These are phyloP conservation scores for Drosophila grimshawi DNA, from an alignment of 1,140 invertebrate genomes.

Conservation along the genomic window DNA sequence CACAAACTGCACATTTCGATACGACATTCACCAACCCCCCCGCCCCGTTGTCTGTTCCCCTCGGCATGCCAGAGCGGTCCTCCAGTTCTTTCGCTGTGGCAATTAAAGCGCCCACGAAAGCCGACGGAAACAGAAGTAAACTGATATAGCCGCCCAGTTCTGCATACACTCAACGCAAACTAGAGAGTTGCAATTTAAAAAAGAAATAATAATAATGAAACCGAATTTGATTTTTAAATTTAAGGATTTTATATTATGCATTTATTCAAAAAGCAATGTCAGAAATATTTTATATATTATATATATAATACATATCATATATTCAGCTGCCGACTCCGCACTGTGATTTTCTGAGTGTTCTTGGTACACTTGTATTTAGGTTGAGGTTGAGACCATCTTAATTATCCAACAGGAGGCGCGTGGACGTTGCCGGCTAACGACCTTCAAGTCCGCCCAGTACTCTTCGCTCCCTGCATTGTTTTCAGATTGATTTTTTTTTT, in stretches of 20 bases:
- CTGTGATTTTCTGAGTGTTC: background rate
- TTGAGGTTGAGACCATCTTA: slow-evolving; percentile 43
- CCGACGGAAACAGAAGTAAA: slow-evolving; percentile 35
- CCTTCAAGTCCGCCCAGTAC: slow-evolving; percentile 19
- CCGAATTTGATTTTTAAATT: no score
- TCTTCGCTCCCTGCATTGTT: slow-evolving; percentile 13
- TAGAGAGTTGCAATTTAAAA: background rate
- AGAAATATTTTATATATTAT: no score
- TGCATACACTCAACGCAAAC: background rate
- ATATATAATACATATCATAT: no score
- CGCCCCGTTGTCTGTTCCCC: background rate
- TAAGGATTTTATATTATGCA: no score
- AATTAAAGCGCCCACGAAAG: slow-evolving; percentile 61
- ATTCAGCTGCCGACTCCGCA: no score
- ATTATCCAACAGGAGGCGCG: slow-evolving; percentile 44
- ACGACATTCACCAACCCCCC: slow-evolving; percentile 23
- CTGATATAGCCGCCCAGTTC: slow-evolving; percentile 35
- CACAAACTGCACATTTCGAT: slow-evolving; percentile 66
- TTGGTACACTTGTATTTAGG: background rate
- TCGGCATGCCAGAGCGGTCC: no score
- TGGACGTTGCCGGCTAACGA: slow-evolving; percentile 43
- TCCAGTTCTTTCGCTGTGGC: slow-evolving; percentile 34
- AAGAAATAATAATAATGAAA: no score
- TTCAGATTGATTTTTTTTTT: slow-evolving; percentile 2
- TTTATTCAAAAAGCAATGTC: no score